Conservation (phyloP, 2,113 vertebrate genomes). For the Xyrauchen texanus region DNA sequence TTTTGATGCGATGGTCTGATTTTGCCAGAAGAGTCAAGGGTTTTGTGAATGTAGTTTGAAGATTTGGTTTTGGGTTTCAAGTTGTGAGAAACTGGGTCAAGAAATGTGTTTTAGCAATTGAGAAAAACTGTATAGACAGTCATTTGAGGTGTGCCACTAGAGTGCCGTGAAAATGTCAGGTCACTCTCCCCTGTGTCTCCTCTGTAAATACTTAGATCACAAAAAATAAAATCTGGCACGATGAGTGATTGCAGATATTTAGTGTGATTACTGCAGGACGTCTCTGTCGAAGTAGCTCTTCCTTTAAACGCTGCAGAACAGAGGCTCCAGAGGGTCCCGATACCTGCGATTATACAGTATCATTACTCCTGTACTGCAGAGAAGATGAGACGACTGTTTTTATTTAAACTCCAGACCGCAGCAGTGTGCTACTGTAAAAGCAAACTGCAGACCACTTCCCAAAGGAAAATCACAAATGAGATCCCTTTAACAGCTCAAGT, state of each 20-base stretch:
- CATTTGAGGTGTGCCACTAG: constrained; percentile 33
- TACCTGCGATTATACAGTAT: constrained; percentile 56
- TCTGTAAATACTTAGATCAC: constrained; percentile 39
- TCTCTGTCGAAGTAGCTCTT: constrained; percentile 25
- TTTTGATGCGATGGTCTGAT: no score
- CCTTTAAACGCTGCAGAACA: constrained; percentile 5
- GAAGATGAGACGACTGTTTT: constrained; percentile 42
- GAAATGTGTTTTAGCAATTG: no score
- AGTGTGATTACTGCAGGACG: constrained; percentile 34
- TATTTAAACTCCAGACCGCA: constrained; percentile 31
- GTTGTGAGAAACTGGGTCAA: no score
- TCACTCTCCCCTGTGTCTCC: constrained; percentile 44
- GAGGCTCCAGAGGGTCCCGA: constrained; percentile 38
- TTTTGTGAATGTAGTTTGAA: no score
- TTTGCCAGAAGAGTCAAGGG: no score
- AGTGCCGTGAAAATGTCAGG: constrained; percentile 30
- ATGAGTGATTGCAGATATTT: constrained; percentile 39
- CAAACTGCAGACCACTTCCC: not conserved
- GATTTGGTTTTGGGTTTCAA: no score
- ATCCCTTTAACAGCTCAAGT: not conserved
- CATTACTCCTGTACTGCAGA: constrained; percentile 47
- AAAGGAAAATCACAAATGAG: not conserved
- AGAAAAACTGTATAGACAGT: not conserved
- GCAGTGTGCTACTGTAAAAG: constrained; percentile 20
- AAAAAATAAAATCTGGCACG: not conserved